phyloP scores from a whole-genome alignment of 2,113 vertebrate genomes.

The Melanostigma gelatinosum region DNA sequence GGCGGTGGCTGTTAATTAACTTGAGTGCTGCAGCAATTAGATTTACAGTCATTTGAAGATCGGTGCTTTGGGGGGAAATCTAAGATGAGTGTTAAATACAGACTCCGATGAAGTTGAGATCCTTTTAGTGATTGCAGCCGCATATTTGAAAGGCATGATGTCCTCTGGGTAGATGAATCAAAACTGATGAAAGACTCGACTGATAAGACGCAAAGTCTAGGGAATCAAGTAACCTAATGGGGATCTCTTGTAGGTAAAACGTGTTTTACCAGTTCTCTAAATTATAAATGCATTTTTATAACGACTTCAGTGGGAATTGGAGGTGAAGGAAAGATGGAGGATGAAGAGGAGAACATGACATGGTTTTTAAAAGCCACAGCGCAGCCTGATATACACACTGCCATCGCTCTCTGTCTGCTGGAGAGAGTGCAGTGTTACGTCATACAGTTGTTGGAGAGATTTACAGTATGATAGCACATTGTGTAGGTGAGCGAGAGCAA shows the following conservation, averaged over 20 bases:
- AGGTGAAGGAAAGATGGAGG: slow-evolving; percentile 12
- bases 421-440: slow-evolving; percentile 30
- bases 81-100: slow-evolving; percentile 19
- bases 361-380: neutral
- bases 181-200: slow-evolving; percentile 19
- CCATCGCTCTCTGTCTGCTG: neutral
- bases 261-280: neutral
- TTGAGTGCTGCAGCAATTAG: slow-evolving; percentile 43
- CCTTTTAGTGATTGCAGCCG: slow-evolving; percentile 23
- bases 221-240: slow-evolving; percentile 3
- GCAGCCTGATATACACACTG: slow-evolving; percentile 15
- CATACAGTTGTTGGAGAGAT: slow-evolving; percentile 16
- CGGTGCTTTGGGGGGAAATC: slow-evolving; percentile 35
- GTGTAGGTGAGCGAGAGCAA: neutral
- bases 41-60: slow-evolving; percentile 50
- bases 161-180: slow-evolving; percentile 26
- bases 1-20: slow-evolving; percentile 51
- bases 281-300: neutral
- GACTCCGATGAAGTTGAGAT: slow-evolving; percentile 1
- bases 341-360: neutral
- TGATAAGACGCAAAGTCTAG: slow-evolving; percentile 10
- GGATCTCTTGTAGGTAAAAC: neutral
- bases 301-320: neutral
- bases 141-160: slow-evolving; percentile 17
- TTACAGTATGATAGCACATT: slow-evolving; percentile 5